Base-by-base conservation (phyloP, 2,113 vertebrate species). In the Osmerus mordax region DNA sequence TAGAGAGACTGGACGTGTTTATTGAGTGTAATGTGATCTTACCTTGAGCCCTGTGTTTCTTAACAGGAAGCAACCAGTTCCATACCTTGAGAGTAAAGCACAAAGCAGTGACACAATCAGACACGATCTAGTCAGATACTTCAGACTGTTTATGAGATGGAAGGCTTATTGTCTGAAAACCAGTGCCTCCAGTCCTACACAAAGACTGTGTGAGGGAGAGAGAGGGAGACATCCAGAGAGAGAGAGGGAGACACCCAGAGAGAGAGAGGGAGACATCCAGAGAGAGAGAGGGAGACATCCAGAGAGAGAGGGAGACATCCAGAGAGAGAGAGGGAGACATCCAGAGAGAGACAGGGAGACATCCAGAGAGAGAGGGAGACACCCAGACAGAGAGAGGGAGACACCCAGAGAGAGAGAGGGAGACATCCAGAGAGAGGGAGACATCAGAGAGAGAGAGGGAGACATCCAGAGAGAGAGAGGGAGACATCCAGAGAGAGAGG, bases 51-150 rank as follows among this genome's bases (percentile, higher is more conserved):
- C 97, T 59, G 96, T 98, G 67, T 98, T 97, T 83, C 90, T 94
- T 65, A 99, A 92, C 82, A 99, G 89, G 89, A 99, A 99, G 84
- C 97, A 99, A 8, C 97, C 97, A 18, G 97, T 99, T 71, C 97
- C 97, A 1, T 99, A 99, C 80, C 97, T 99, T 81, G 3, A 80
- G 2, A 66, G 1, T 32, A 21, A 4, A 67, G 18, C 11, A 23
- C 41, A 47, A 47, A 2, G 41, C 9, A 47, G 9, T 9, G 41
- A 28, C 25, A 28, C 25, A 28, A 8, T 47, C 9, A 47, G 9
- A 47, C 41, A 47, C 41, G 2, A 47, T 47, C 41, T 12, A 47
- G 41, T 9, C 41, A 11, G 41, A 47, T 47, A 47, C 41, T 9
- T 47, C 9, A 12, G 8, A 47, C 41, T 47, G 41, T 9, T 47